Evolutionary conservation across 2,797 vertebrate species (phyloP), one percentile per base, ranked within the genome.

Genomic region (Arctocebus calabarensis): DNA sequence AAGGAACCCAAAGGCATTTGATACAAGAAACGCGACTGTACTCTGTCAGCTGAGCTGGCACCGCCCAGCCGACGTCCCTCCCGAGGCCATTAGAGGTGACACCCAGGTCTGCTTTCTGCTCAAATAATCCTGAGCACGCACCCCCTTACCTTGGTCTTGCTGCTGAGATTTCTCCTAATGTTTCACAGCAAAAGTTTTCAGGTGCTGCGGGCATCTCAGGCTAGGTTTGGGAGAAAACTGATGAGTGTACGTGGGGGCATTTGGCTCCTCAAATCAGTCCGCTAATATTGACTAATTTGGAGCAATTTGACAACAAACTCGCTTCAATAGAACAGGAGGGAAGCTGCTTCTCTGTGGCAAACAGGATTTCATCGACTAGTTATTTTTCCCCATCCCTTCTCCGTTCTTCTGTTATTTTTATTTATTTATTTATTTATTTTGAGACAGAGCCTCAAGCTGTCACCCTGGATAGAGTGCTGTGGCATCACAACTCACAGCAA

Each of bases 121-220:
- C 13, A 10, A 3, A 2, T n/a, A 25, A 59, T 2, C 22, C 61
- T 27, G 4, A 40, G 7, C 17, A 3, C 32, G 25, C 6, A 8
- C 11, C 10, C 17, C 48, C 59, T 86, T 62, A 57, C 11, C 45
- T 40, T 7, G 4, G 5, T 70, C 37, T 32, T 27, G 23, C 52
- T 0, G 2, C 43, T 66, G 5, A 4, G 19, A 23, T 68, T 27
- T 77, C 27, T 11, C 40, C 9, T 3, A 19, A 3, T 12, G 11
- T 57, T 55, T 43, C 57, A 12, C 2, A 4, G 61, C 34, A 10
- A 5, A 23, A 19, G 25, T 66, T 52, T 43, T 40, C 13, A n/a
- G 34, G 2, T 8, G 25, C 40, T 91, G 43, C 32, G 20, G 25
- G 25, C 27, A 29, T 70, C 34, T 43, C 62, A 73, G 20, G 62